These are phyloP conservation scores for Hesperophylax magnus DNA, from an alignment of 1,140 invertebrate species.

Conservation along the genomic window DNA sequence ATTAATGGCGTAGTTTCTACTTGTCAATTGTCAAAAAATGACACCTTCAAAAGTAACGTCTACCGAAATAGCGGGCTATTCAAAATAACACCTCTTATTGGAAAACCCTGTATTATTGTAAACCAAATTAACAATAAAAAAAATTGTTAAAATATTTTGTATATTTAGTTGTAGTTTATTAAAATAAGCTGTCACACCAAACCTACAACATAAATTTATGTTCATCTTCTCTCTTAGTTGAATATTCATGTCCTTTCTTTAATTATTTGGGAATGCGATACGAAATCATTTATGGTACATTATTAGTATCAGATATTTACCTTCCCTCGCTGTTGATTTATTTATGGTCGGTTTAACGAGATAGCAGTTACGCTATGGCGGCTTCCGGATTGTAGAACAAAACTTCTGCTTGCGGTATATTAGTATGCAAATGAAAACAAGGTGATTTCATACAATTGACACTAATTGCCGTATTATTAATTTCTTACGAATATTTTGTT, in stretches of 20 bases:
- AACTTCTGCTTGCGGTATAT: neutral
- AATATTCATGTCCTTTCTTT: neutral
- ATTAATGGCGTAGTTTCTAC: too few species aligned
- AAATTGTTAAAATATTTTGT: neutral
- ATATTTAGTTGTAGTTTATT: neutral
- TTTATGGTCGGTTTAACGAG: constrained; percentile 18
- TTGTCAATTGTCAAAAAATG: too few species aligned
- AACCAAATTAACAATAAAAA: neutral
- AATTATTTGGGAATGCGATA: neutral
- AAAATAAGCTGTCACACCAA: too few species aligned
- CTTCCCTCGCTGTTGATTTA: constrained; percentile 16
- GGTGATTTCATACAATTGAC: constrained; percentile 12
- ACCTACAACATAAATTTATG: neutral
- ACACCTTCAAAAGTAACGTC: too few species aligned
- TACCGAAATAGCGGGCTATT: too few species aligned
- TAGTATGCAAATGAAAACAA: constrained; percentile 19
- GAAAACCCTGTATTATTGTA: too few species aligned
- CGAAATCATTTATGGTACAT: neutral
- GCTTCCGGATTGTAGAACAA: neutral
- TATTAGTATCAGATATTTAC: neutral
- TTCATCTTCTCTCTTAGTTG: neutral
- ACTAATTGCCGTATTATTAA: constrained; percentile 21
- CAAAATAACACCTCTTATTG: too few species aligned
- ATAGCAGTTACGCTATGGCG: constrained; percentile 11
- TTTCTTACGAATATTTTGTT: neutral